A percentile compares a stretch with the other conserved stretches of the same genome.
phyloP scores from a whole-genome alignment of 1,140 invertebrate species.

The Cecropterus lyciades region DNA sequence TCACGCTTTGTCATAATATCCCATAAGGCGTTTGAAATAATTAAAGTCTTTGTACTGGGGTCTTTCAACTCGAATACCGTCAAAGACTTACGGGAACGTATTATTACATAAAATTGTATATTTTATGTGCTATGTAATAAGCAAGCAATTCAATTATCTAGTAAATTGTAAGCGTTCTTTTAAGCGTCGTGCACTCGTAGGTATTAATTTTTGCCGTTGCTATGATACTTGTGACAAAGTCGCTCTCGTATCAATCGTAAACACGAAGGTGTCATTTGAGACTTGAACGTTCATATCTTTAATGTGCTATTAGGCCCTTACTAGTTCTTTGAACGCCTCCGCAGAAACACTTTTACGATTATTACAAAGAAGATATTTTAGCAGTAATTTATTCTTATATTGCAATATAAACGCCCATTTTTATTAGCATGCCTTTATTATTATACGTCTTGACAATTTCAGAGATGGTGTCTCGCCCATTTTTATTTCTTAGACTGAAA shows the following conservation, averaged over 20 bases:
- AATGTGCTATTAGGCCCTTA: constrained; percentile 61
- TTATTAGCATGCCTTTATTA: constrained; percentile 16
- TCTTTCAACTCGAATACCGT: neutral
- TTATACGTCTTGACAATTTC: constrained; percentile 13
- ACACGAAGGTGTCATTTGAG: constrained; percentile 52
- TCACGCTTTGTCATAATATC: neutral
- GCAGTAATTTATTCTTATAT: constrained; percentile 39
- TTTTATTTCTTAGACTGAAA: constrained; percentile 6
- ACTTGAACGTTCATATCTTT: constrained; percentile 62
- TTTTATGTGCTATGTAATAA: too few relatives aligned
- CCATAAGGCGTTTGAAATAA: constrained; percentile 2
- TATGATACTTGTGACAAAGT: neutral
- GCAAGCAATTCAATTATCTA: constrained; percentile 3
- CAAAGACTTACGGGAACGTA: neutral
- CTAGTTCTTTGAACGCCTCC: constrained; percentile 52
- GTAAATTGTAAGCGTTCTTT: constrained; percentile 1
- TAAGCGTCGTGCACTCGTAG: constrained; percentile 10
- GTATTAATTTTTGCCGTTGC: neutral
- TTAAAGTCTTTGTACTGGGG: neutral
- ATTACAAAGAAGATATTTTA: constrained; percentile 49
- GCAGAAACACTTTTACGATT: constrained; percentile 54
- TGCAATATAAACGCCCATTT: constrained; percentile 32
- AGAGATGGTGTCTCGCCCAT: neutral
- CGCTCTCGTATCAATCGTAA: constrained; percentile 48
- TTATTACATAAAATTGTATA: neutral